Percentiles rank a stretch among this genome's conserved stretches.
Conservation (phyloP, 2,797 vertebrate species). For the Trematomus bernacchii region DNA sequence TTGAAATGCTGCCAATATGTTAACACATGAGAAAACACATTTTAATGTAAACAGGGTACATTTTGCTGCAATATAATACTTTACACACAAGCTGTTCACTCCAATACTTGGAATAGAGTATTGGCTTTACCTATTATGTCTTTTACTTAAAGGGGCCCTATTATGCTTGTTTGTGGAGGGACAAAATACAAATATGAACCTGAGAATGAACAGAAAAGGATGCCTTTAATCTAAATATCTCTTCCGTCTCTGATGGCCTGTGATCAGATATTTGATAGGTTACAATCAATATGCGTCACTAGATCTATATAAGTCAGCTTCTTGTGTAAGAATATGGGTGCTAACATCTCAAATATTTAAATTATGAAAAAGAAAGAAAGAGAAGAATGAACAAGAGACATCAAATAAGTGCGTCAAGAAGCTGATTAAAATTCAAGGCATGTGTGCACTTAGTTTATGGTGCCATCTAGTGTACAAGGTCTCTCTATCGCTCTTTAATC, state of each 20-base stretch:
- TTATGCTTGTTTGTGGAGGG: too few relatives aligned
- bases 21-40: background rate
- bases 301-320: background rate
- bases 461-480: constrained; percentile 76
- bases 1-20: background rate
- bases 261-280: too few relatives aligned
- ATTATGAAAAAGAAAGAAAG: background rate
- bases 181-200: too few relatives aligned
- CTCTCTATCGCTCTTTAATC: constrained; percentile 5
- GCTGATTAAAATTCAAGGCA: constrained; percentile 60
- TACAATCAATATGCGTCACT: background rate
- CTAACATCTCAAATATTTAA: constrained; percentile 18
- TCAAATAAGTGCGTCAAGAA: background rate
- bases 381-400: background rate
- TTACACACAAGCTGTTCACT: background rate
- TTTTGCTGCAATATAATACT: background rate
- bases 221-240: too few relatives aligned
- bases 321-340: background rate
- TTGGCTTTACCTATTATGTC: background rate
- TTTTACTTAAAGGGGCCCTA: background rate
- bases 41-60: background rate
- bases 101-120: background rate
- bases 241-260: too few relatives aligned
- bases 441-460: constrained; percentile 52
- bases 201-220: too few relatives aligned